phyloP scores from a whole-genome alignment of 2,797 vertebrate genomes.

The Aplochiton taeniatus region DNA sequence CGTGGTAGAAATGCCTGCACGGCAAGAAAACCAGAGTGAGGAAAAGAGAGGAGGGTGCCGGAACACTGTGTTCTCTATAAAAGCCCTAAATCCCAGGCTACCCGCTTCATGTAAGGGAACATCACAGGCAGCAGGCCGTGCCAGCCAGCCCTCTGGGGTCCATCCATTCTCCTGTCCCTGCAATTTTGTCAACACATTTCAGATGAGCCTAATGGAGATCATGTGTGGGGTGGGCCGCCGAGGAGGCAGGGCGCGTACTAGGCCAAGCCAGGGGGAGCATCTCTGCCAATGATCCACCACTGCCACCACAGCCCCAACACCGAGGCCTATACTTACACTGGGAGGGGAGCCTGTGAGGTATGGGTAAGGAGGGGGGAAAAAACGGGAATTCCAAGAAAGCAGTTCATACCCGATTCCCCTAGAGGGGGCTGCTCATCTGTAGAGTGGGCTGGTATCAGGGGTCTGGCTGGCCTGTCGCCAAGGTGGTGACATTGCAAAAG shows the following conservation, averaged over 20 bases:
- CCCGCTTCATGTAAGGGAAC: slow-evolving; percentile 60
- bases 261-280: slow-evolving; percentile 55
- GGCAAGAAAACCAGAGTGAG: slow-evolving; percentile 37
- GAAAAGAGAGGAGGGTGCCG: slow-evolving; percentile 39
- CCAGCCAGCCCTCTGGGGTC: slow-evolving; percentile 71
- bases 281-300: slow-evolving; percentile 66
- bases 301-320: slow-evolving; percentile 65
- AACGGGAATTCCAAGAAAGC: background rate
- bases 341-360: slow-evolving; percentile 65
- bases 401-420: slow-evolving; percentile 49
- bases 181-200: slow-evolving; percentile 76
- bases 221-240: slow-evolving; percentile 57
- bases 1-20: slow-evolving; percentile 24
- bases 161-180: slow-evolving; percentile 70
- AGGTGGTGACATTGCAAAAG: slow-evolving; percentile 62
- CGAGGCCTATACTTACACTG: slow-evolving; percentile 61
- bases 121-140: slow-evolving; percentile 65
- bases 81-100: slow-evolving; percentile 63
- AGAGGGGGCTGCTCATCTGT: slow-evolving; percentile 67
- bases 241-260: slow-evolving; percentile 39
- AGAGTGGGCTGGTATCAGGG: slow-evolving; percentile 33
- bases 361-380: slow-evolving; percentile 41
- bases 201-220: slow-evolving; percentile 77
- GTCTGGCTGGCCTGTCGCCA: slow-evolving; percentile 53
- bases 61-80: slow-evolving; percentile 74